phyloP scores from a whole-genome alignment of 2,888 invertebrate species.

The Dione vanillae region DNA sequence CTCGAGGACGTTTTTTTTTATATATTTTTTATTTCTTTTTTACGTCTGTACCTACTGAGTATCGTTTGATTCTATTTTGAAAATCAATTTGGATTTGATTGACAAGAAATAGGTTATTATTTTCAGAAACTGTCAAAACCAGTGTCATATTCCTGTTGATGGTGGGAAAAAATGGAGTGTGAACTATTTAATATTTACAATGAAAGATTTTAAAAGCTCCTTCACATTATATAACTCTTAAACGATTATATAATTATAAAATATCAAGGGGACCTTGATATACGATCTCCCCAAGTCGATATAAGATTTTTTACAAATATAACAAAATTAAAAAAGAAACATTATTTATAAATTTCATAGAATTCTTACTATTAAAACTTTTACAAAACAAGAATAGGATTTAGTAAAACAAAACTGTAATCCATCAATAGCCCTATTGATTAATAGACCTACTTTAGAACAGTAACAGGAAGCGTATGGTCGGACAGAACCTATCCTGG shows the following conservation, averaged over 20 bases:
- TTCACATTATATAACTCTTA: neutral
- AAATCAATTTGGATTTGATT: conserved; percentile 37
- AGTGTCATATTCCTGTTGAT: conserved; percentile 41
- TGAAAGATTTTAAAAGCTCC: neutral
- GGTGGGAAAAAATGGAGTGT: conserved; percentile 25
- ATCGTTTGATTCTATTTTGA: conserved; percentile 50
- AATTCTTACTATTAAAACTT: neutral
- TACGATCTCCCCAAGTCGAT: neutral
- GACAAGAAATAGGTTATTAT: conserved; percentile 41
- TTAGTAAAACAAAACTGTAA: conserved; percentile 7
- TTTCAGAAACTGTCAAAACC: conserved; percentile 41
- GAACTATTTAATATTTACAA: conserved; percentile 5
- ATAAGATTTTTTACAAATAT: too few relatives aligned
- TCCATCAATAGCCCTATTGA: conserved; percentile 54
- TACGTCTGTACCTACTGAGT: conserved; percentile 55
- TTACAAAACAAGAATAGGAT: neutral
- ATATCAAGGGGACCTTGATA: neutral
- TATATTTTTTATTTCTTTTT: conserved; percentile 55
- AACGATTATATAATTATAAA: neutral
- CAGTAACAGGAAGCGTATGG: conserved; percentile 64
- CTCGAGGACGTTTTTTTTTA: conserved; percentile 64
- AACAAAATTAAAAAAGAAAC: too few relatives aligned
- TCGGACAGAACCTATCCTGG: conserved; percentile 61
- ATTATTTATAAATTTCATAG: too few relatives aligned
- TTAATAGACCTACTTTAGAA: conserved; percentile 58